Percentiles rank a stretch among this genome's conserved stretches.
phyloP scores from a whole-genome alignment of 2,888 invertebrate genomes.

The Hydropsyche betteni region DNA sequence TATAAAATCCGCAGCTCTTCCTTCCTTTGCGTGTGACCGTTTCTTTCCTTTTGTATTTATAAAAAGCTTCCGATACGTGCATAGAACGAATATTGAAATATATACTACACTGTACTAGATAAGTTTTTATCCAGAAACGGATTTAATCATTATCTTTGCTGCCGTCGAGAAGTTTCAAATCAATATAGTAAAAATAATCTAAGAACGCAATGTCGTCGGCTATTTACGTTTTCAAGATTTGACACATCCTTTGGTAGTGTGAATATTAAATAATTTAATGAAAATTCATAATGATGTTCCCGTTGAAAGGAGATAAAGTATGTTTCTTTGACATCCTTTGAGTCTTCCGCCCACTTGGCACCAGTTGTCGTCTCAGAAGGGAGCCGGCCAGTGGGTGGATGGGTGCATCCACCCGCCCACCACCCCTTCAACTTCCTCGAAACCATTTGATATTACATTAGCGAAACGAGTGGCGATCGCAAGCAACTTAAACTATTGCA shows the following conservation, averaged over 20 bases:
- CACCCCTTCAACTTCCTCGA: constrained; percentile 9
- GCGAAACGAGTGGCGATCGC: constrained; percentile 51
- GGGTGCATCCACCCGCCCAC: constrained; percentile 9
- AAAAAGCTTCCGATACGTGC: too few relatives aligned
- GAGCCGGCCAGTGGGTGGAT: constrained; percentile 12
- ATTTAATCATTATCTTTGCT: too few relatives aligned
- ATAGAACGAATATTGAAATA: too few relatives aligned
- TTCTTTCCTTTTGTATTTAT: background rate
- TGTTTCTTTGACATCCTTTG: constrained; percentile 36
- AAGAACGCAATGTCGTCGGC: too few relatives aligned
- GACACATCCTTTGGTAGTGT: too few relatives aligned
- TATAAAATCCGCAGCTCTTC: background rate
- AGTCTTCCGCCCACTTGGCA: constrained; percentile 39
- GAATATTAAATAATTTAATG: constrained; percentile 21
- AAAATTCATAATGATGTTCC: constrained; percentile 12
- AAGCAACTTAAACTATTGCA: constrained; percentile 42
- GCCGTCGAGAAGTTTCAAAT: too few relatives aligned
- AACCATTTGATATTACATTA: constrained; percentile 52
- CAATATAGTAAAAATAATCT: too few relatives aligned
- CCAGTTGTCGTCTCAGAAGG: constrained; percentile 26
- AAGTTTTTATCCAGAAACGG: too few relatives aligned
- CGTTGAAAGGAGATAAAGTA: constrained; percentile 16
- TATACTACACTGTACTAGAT: too few relatives aligned
- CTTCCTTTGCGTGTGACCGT: background rate
- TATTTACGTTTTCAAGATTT: too few relatives aligned